These are phyloP conservation scores for Styela plicata DNA, from an alignment of 23 tunicate genomes.

Conservation along the genomic window DNA sequence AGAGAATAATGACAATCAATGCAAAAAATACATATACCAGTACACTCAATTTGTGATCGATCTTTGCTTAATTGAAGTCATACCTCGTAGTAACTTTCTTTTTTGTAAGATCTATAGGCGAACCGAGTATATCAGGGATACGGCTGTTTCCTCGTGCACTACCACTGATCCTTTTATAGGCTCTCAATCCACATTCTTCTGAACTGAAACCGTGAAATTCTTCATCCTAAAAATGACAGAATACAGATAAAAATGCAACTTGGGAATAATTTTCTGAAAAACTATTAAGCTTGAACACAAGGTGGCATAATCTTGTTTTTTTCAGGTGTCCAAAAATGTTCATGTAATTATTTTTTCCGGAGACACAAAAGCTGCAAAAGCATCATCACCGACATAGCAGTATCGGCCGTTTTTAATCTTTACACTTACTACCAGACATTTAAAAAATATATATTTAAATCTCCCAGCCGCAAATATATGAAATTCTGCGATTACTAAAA, in stretches of 20 bases:
- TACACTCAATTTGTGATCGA: too few species aligned
- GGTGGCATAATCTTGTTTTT: too few species aligned
- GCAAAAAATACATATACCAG: conserved; percentile 8
- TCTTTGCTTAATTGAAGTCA: not conserved
- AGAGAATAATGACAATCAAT: not conserved
- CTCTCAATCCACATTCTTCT: conserved; percentile 70
- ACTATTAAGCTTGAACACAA: too few species aligned
- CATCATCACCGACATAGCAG: too few species aligned
- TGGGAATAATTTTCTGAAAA: not conserved
- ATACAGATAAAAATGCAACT: not conserved
- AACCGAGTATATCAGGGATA: conserved; percentile 39
- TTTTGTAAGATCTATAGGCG: conserved; percentile 21
- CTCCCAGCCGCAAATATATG: too few species aligned
- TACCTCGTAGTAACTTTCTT: conserved; percentile 64
- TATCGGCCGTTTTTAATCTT: too few species aligned
- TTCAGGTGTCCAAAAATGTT: too few species aligned
- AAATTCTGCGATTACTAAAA: too few species aligned
- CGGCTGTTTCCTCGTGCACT: not conserved
- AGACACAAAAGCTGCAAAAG: too few species aligned
- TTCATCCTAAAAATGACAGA: conserved; percentile 70
- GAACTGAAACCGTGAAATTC: conserved; percentile 84
- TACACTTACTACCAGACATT: too few species aligned
- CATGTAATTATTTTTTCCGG: too few species aligned
- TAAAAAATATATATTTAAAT: too few species aligned
- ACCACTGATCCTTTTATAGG: conserved; percentile 42